These are phyloP conservation scores for Indicator indicator DNA, from an alignment of 2,113 vertebrate species.

Conservation along the genomic window DNA sequence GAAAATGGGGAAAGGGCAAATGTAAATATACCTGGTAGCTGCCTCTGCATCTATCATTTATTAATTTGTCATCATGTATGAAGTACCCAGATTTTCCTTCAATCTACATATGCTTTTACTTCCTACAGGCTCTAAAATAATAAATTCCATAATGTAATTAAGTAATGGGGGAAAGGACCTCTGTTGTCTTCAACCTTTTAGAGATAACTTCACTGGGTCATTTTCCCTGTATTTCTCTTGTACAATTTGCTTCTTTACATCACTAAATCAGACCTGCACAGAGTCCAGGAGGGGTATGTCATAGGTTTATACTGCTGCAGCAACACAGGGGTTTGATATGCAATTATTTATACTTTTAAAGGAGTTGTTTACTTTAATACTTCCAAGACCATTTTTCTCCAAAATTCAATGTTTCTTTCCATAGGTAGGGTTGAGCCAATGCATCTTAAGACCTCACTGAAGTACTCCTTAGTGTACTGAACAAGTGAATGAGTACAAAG, in stretches of 20 bases:
- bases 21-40: neutral
- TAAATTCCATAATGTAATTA: neutral
- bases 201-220: neutral
- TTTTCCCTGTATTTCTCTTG: neutral
- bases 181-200: neutral
- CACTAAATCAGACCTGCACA: neutral
- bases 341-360: neutral
- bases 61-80: neutral
- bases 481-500: neutral
- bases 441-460: neutral
- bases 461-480: neutral
- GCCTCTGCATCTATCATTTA: neutral
- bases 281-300: neutral
- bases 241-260: neutral
- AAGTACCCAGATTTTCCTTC: neutral
- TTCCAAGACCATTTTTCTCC: neutral
- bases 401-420: neutral
- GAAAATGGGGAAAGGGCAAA: neutral
- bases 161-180: neutral
- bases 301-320: neutral
- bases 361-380: too few species aligned
- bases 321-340: neutral
- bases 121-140: neutral
- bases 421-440: neutral
- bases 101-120: neutral